Conservation (phyloP, 2,797 vertebrate genomes). For the Chelmon rostratus region DNA sequence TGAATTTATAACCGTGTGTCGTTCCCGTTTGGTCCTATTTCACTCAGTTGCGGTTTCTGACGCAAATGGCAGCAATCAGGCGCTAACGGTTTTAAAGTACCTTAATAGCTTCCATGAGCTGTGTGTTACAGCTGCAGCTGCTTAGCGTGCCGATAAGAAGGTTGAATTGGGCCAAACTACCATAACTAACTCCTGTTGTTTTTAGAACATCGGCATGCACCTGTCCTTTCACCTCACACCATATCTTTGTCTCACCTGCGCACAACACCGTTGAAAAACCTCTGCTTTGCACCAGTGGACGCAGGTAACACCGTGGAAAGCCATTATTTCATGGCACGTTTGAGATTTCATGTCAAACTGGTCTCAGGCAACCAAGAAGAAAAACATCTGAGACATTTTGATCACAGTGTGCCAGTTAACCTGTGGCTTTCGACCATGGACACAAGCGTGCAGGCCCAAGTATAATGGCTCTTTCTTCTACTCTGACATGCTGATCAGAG, state of each 20-base stretch:
- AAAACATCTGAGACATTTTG: constrained; percentile 14
- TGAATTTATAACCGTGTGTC: not conserved
- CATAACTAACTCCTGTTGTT: not conserved
- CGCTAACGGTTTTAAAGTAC: not conserved
- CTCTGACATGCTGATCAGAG: constrained; percentile 47
- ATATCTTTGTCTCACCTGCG: not conserved
- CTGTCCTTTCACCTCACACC: not conserved
- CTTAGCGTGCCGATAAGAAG: not conserved
- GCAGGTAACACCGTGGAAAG: not conserved
- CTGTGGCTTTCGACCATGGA: constrained; percentile 23
- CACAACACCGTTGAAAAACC: not conserved
- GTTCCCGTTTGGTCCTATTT: not conserved
- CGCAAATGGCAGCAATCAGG: not conserved
- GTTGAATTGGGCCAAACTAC: not conserved
- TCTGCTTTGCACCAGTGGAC: not conserved
- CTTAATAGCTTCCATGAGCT: not conserved
- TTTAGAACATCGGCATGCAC: not conserved
- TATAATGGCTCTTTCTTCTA: constrained; percentile 23
- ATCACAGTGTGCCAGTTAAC: constrained; percentile 21
- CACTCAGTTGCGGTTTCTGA: not conserved
- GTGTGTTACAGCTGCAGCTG: not conserved
- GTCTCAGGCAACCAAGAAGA: not conserved
- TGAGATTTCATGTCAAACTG: constrained; percentile 29
- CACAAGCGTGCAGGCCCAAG: not conserved
- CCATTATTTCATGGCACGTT: not conserved